Percentiles rank a stretch among this genome's conserved stretches.
Conservation (phyloP, 2,888 invertebrate species). For the Drosophila koepferae region DNA sequence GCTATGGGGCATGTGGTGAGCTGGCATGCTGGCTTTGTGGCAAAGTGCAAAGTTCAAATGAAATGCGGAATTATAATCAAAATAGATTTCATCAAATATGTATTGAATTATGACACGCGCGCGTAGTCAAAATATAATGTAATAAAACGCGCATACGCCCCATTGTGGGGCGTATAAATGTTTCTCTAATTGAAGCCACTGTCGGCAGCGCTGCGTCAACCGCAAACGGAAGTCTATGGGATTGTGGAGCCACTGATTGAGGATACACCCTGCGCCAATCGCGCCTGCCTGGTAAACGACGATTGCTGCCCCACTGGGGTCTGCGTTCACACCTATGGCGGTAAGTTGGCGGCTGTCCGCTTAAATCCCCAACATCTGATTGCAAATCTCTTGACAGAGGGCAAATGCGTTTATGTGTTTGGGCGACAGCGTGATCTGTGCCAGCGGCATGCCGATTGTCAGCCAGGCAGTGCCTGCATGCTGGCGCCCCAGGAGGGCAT, state of each 20-base stretch:
- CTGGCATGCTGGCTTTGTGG: neutral
- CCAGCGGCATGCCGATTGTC: conserved; percentile 93
- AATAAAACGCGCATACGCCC: conserved; percentile 9
- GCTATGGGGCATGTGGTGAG: neutral
- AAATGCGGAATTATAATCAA: neutral
- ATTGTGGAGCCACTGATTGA: conserved; percentile 86
- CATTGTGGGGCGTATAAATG: conserved; percentile 7
- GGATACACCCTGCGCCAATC: conserved; percentile 92
- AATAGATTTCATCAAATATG: neutral
- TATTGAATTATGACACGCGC: conserved; percentile 16
- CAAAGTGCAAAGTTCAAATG: conserved; percentile 35
- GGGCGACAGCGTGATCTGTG: conserved; percentile 93
- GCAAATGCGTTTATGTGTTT: conserved; percentile 89
- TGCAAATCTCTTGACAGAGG: conserved; percentile 77
- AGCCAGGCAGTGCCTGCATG: conserved; percentile 92
- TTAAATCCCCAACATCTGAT: neutral
- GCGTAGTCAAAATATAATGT: neutral
- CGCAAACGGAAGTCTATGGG: conserved; percentile 72
- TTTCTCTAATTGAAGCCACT: conserved; percentile 44
- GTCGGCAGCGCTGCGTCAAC: conserved; percentile 49
- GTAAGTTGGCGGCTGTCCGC: conserved; percentile 79
- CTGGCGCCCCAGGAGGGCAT: conserved; percentile 86
- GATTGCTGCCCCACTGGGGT: conserved; percentile 93
- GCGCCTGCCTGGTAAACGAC: conserved; percentile 91
- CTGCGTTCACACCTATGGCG: conserved; percentile 86